Conservation (phyloP, 2,888 invertebrate species). For the Ennomos fuscantarius region DNA sequence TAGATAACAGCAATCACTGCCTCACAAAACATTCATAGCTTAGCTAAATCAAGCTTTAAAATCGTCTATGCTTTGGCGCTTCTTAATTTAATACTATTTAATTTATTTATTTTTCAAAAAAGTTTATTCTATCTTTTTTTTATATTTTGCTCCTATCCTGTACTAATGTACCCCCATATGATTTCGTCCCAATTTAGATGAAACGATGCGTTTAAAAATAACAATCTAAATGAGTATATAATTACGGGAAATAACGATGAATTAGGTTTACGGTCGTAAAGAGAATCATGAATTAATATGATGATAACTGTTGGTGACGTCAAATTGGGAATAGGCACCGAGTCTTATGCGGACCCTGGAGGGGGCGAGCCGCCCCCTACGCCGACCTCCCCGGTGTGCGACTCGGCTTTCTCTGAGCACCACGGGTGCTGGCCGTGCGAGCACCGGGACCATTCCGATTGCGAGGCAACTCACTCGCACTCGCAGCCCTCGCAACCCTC, state of each 20-base stretch:
- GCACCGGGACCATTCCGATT: constrained; percentile 70
- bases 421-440: constrained; percentile 81
- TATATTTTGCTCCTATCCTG: constrained; percentile 66
- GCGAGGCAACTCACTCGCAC: constrained; percentile 58
- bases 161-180: constrained; percentile 58
- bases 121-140: constrained; percentile 41
- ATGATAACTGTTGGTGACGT: constrained; percentile 34
- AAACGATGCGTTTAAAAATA: constrained; percentile 56
- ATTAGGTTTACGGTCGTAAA: constrained; percentile 49
- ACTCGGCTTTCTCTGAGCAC: constrained; percentile 81
- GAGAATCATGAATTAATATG: constrained; percentile 13
- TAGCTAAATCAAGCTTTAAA: constrained; percentile 76
- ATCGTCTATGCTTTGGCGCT: constrained; percentile 80
- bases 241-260: constrained; percentile 13
- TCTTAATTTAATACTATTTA: constrained; percentile 71
- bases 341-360: constrained; percentile 78
- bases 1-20: constrained; percentile 82
- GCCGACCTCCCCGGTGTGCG: constrained; percentile 80
- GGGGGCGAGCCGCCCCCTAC: constrained; percentile 79
- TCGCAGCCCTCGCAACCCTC: constrained; percentile 73
- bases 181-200: constrained; percentile 52
- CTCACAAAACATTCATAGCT: constrained; percentile 85
- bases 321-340: constrained; percentile 70
- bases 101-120: constrained; percentile 62
- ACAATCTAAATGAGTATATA: constrained; percentile 23